These are phyloP conservation scores for Pristis pectinata DNA, from an alignment of 2,797 vertebrate species.

Conservation along the genomic window DNA sequence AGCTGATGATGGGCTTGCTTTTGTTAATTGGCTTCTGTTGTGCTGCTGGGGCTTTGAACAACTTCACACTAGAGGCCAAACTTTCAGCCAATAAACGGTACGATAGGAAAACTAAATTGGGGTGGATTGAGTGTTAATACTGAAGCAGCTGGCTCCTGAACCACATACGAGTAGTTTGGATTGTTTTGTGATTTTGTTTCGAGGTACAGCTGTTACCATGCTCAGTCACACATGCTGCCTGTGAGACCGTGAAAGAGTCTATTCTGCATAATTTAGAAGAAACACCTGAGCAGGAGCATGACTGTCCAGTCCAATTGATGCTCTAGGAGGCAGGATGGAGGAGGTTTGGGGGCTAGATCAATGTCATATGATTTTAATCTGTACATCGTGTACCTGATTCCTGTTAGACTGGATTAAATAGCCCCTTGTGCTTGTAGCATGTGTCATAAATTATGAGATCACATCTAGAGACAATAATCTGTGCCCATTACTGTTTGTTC, in stretches of 20 bases:
- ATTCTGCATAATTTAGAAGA: background rate
- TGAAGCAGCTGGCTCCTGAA: background rate
- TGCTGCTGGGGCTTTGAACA: background rate
- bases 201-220: background rate
- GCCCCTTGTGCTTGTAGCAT: background rate
- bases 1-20: background rate
- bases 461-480: background rate
- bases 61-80: background rate
- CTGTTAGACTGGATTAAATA: background rate
- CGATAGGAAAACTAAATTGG: background rate
- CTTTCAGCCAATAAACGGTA: background rate
- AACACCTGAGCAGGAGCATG: background rate
- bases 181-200: background rate
- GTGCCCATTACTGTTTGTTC: background rate
- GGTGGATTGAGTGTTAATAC: background rate
- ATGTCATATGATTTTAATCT: background rate
- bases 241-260: background rate
- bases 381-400: background rate
- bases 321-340: background rate
- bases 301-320: background rate
- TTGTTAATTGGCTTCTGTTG: background rate
- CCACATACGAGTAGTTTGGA: background rate
- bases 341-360: background rate
- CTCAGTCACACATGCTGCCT: background rate
- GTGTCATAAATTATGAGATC: background rate